Percentiles rank a stretch among this genome's conserved stretches.
Evolutionary conservation across 2,113 vertebrate species (phyloP).

Genomic region (Delphinus delphis): DNA sequence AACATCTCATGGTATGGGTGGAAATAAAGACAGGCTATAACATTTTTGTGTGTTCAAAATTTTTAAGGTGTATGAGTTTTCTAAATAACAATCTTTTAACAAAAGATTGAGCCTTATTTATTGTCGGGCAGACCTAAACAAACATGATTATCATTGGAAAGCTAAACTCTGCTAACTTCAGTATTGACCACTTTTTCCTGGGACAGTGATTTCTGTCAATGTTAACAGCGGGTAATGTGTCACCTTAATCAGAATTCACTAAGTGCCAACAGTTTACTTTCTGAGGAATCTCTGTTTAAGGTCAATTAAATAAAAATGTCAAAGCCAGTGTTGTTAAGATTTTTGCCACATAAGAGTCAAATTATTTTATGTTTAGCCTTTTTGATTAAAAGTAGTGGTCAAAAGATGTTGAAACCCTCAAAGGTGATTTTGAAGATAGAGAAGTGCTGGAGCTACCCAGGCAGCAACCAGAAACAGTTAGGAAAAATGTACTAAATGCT

Average conservation of each 20-base stretch:
- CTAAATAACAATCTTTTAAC: conserved; percentile 26
- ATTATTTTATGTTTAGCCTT: conserved; percentile 79
- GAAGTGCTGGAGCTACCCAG: conserved; percentile 82
- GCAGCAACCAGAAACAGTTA: conserved; percentile 90
- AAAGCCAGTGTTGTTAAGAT: conserved; percentile 74
- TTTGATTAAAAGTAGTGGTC: conserved; percentile 83
- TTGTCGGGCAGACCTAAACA: conserved; percentile 63
- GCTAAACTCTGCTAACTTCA: background rate
- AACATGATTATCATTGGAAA: conserved; percentile 28
- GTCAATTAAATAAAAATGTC: conserved; percentile 84
- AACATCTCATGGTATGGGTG: background rate
- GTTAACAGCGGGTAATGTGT: conserved; percentile 73
- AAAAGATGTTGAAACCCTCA: conserved; percentile 79
- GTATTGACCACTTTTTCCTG: conserved; percentile 69
- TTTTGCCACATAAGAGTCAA: conserved; percentile 71
- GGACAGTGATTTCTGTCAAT: conserved; percentile 57
- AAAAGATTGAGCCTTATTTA: background rate
- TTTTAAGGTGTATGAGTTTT: background rate
- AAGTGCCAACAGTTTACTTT: conserved; percentile 68
- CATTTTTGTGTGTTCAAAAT: conserved; percentile 67
- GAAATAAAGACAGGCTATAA: conserved; percentile 46
- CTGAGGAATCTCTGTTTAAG: conserved; percentile 74
- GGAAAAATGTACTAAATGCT: conserved; percentile 85
- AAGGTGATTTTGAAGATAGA: conserved; percentile 83
- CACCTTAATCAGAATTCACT: conserved; percentile 77